Evolutionary conservation across 2,797 vertebrate species (phyloP).

Genomic region (Argentina silus): DNA sequence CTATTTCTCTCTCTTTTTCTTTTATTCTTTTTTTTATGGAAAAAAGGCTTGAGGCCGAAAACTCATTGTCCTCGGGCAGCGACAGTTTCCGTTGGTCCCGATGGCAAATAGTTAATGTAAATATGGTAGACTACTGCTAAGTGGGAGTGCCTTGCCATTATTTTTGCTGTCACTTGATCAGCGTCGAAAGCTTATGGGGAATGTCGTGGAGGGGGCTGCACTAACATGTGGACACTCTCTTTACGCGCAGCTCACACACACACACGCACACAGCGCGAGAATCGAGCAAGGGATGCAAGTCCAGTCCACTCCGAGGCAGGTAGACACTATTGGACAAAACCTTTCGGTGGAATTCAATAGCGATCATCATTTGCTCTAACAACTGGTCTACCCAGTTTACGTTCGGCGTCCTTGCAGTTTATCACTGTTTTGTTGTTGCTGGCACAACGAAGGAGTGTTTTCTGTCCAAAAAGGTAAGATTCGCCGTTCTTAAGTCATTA

Average conservation of each 20-base stretch:
- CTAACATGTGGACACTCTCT: constrained; percentile 77
- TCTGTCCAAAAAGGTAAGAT: constrained; percentile 65
- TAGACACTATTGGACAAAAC: constrained; percentile 52
- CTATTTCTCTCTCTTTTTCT: not conserved
- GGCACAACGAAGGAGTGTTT: constrained; percentile 51
- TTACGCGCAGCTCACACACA: constrained; percentile 64
- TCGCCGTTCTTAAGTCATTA: not conserved
- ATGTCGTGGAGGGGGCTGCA: constrained; percentile 73
- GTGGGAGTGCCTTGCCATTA: constrained; percentile 88
- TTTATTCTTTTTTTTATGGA: not conserved
- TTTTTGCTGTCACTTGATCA: constrained; percentile 86
- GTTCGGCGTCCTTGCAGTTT: constrained; percentile 26
- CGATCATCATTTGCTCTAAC: constrained; percentile 23
- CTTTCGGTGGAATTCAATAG: constrained; percentile 50
- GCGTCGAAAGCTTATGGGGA: constrained; percentile 68
- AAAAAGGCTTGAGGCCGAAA: constrained; percentile 13
- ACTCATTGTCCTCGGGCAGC: constrained; percentile 48
- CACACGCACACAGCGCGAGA: constrained; percentile 51
- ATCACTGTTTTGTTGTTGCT: constrained; percentile 15
- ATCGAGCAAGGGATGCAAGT: constrained; percentile 58
- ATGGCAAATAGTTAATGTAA: constrained; percentile 79
- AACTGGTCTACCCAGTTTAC: constrained; percentile 13
- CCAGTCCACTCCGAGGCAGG: constrained; percentile 48
- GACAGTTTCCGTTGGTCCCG: constrained; percentile 72
- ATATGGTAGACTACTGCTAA: constrained; percentile 71